phyloP scores from a whole-genome alignment of 2,113 vertebrate species.

The Amblyornis subalaris region DNA sequence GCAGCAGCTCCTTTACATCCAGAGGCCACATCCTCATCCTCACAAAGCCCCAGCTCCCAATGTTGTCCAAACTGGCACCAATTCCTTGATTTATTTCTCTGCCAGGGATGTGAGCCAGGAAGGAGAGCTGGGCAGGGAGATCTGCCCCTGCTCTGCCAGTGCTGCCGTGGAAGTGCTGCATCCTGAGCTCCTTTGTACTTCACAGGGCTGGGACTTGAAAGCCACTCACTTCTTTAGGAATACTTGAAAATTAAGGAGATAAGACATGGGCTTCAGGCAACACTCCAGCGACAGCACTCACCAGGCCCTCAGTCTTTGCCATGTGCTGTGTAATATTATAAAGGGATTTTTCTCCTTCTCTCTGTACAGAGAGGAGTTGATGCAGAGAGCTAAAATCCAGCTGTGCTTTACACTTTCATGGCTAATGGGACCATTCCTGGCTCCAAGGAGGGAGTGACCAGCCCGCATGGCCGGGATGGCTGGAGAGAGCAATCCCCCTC shows the following conservation, averaged over 20 bases:
- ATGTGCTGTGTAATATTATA: neutral
- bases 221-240: neutral
- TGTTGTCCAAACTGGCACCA: fast-evolving
- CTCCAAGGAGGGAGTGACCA: neutral
- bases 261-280: neutral
- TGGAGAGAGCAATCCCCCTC: neutral
- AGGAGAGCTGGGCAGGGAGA: neutral
- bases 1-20: neutral
- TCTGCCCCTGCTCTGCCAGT: neutral
- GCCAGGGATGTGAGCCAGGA: neutral
- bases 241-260: neutral
- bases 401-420: neutral
- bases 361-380: neutral
- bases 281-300: neutral
- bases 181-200: neutral
- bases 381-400: neutral
- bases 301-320: neutral
- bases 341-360: neutral
- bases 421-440: neutral
- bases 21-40: neutral
- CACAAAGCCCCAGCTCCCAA: neutral
- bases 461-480: neutral
- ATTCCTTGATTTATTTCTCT: neutral
- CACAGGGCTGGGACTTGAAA: neutral
- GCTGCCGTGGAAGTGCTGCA: neutral